phyloP scores from a whole-genome alignment of 2,113 vertebrate species.

The Syngnathus floridae region DNA sequence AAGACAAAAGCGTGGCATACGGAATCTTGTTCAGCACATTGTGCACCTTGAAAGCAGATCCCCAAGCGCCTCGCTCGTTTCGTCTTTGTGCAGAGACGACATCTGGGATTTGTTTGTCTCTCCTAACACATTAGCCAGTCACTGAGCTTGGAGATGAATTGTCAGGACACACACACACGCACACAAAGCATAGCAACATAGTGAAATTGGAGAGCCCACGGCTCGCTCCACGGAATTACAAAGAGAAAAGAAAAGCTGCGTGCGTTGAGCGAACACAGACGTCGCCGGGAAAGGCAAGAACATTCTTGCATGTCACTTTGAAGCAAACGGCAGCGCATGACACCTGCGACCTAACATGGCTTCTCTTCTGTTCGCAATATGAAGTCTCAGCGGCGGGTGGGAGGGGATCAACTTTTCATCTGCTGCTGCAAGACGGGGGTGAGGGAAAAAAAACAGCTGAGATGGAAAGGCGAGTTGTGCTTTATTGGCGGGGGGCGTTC shows the following conservation, averaged over 20 bases:
- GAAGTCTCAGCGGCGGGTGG: slow-evolving; percentile 16
- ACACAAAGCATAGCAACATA: slow-evolving; percentile 32
- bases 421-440: slow-evolving; percentile 6
- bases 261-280: slow-evolving; percentile 9
- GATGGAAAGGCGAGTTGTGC: slow-evolving; percentile 17
- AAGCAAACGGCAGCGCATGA: slow-evolving; percentile 21
- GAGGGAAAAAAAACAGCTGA: slow-evolving; percentile 17
- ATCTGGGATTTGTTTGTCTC: background rate
- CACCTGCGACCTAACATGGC: slow-evolving; percentile 27
- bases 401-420: slow-evolving; percentile 27
- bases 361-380: slow-evolving; percentile 43
- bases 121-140: background rate
- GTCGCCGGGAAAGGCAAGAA: slow-evolving; percentile 21
- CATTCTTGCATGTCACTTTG: slow-evolving; percentile 3
- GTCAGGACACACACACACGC: background rate
- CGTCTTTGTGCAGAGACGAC: background rate
- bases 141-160: slow-evolving; percentile 3
- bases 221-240: slow-evolving; percentile 28
- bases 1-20: background rate
- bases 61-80: background rate
- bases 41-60: background rate
- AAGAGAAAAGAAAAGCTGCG: slow-evolving; percentile 5
- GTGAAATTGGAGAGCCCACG: slow-evolving; percentile 51
- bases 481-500: slow-evolving; percentile 27
- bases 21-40: background rate